A percentile compares a stretch with the other conserved stretches of the same genome.
Evolutionary conservation across 2,888 invertebrate species (phyloP).

Genomic region (Agonopterix heracliana): DNA sequence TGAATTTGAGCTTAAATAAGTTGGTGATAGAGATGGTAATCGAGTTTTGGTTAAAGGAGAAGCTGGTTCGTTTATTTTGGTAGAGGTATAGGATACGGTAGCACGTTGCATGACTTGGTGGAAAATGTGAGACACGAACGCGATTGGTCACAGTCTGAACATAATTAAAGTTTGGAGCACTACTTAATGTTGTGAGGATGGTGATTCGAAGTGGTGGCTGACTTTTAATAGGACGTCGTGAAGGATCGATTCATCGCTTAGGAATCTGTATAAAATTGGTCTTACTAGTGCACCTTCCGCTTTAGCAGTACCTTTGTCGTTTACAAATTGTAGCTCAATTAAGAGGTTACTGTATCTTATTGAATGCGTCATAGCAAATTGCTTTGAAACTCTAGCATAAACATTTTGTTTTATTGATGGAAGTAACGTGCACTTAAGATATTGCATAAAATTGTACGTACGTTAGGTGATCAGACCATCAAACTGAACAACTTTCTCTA

Average conservation of each 20-base stretch:
- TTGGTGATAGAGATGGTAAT: slow-evolving; percentile 23
- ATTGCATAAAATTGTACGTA: too few species aligned
- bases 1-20: slow-evolving; percentile 21
- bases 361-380: too few species aligned
- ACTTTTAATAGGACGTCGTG: slow-evolving; percentile 71
- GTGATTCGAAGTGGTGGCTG: slow-evolving; percentile 68
- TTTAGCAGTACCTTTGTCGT: slow-evolving; percentile 8
- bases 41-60: slow-evolving; percentile 10
- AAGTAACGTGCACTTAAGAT: too few species aligned
- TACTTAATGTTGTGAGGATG: slow-evolving; percentile 71
- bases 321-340: too few species aligned
- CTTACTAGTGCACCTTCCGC: slow-evolving; percentile 19
- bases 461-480: too few species aligned
- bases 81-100: slow-evolving; percentile 62
- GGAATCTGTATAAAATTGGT: slow-evolving; percentile 60
- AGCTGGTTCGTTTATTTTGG: slow-evolving; percentile 20
- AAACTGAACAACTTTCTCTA: too few species aligned
- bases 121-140: slow-evolving; percentile 70
- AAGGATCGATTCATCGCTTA: slow-evolving; percentile 57
- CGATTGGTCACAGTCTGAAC: slow-evolving; percentile 75
- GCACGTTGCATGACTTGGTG: slow-evolving; percentile 73
- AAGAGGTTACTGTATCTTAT: too few species aligned
- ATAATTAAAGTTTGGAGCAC: slow-evolving; percentile 76
- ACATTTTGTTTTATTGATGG: too few species aligned
- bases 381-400: too few species aligned